Evolutionary conservation across 2,797 vertebrate genomes (phyloP).

Genomic region (Nannoperca australis): DNA sequence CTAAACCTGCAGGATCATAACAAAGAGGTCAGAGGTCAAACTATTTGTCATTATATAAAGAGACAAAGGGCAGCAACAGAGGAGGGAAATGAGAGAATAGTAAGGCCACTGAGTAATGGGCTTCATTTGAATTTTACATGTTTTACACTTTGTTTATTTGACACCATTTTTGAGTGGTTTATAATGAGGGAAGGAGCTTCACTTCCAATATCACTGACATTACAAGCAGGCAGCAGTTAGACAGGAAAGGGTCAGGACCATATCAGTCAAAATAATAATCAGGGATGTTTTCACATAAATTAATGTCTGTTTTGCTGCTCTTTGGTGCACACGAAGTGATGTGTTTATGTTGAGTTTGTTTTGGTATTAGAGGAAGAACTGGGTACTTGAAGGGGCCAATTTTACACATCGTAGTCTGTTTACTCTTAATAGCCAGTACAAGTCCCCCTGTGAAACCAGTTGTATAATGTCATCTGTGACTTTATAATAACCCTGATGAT

Average conservation of each 20-base stretch:
- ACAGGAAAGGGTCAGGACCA: slow-evolving; percentile 20
- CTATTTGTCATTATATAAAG: slow-evolving; percentile 26
- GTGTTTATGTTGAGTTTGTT: background rate
- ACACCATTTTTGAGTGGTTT: background rate
- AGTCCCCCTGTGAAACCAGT: background rate
- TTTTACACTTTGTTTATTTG: slow-evolving; percentile 22
- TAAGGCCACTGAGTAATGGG: background rate
- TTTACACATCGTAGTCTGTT: background rate
- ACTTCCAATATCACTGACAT: background rate
- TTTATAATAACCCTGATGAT: too few relatives aligned
- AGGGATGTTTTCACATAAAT: slow-evolving; percentile 35
- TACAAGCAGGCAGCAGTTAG: slow-evolving; percentile 10
- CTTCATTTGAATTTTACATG: slow-evolving; percentile 30
- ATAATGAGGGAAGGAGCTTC: slow-evolving; percentile 6
- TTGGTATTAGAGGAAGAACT: background rate
- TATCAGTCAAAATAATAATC: slow-evolving; percentile 35
- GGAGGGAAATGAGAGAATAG: background rate
- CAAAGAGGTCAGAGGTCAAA: slow-evolving; percentile 59
- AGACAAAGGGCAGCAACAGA: background rate
- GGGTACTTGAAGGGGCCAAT: background rate
- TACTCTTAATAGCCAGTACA: background rate
- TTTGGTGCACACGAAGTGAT: background rate
- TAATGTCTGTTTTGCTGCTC: background rate
- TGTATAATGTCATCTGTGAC: background rate
- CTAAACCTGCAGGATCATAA: slow-evolving; percentile 42